Base-by-base conservation (phyloP, 2,113 vertebrate genomes). In the Boulengeromyrus knoepffleri region DNA sequence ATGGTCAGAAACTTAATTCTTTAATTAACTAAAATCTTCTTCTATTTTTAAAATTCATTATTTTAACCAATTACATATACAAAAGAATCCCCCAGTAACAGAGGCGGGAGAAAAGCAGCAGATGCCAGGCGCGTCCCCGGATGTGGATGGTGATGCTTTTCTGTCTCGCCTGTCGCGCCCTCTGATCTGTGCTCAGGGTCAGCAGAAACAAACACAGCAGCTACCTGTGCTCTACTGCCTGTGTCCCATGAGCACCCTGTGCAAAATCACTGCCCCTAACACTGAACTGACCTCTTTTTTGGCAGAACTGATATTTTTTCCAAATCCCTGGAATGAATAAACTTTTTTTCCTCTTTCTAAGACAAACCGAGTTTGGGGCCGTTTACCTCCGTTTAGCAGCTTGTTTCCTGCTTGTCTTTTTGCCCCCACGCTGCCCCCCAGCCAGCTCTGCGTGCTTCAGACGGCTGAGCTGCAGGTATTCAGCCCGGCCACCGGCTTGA, bases 381-480 rank as follows among this genome's bases (percentile, higher is more conserved):
- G 12, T 88, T 84, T 50, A 90, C 85, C 87, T 47, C 89, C 77
- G 89, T 50, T 88, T 47, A 66, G 42, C 6, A 17, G 52, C 87
- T 89, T 88, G 87, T 85, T 88, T 52, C 24, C 50, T 52, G 56
- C 83, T 85, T 80, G 88, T 66, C 42, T 80, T 85, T 85, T 49
- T 27, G 24, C 83, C 86, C 86, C n/a, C 31, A 45, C n/a, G 52
- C 45, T 31, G 62, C 62, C 62, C 62, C n/a, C 62, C 62, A 13
- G 42, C 53, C 21, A 21, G 70, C 52, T 46, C 85, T 91, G 93
- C 93, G 74, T 42, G 52, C 89, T 95, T 95, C 94, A 96, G 96
- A 95, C 95, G 95, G 95, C 93, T 94, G 93, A 96, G 94, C 94
- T 92, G 89, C 91, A 96, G 94, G 95, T 96, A 97, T 97, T 96